These are phyloP conservation scores for Podocnemis expansa DNA, from an alignment of 2,113 vertebrate species.

Conservation along the genomic window DNA sequence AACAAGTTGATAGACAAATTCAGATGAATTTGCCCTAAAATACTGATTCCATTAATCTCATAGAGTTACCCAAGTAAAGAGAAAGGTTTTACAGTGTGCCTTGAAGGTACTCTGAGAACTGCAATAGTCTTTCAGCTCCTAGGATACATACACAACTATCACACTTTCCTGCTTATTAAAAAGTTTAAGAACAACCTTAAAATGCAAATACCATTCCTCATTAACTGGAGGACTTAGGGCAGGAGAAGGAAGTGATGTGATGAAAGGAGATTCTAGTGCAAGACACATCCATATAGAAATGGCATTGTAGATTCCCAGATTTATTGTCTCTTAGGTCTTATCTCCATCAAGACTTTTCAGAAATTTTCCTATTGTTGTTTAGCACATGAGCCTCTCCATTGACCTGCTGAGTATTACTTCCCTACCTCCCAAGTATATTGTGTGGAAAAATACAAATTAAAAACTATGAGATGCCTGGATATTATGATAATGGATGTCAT, in stretches of 20 bases:
- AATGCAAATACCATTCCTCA: background rate
- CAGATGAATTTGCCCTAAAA: background rate
- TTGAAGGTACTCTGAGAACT: background rate
- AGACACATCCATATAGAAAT: background rate
- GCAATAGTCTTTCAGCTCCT: background rate
- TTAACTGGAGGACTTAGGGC: background rate
- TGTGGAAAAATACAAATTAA: background rate
- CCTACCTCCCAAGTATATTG: background rate
- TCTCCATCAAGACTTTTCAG: background rate
- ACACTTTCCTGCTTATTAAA: background rate
- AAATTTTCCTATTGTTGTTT: background rate
- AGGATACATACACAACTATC: background rate
- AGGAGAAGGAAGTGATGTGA: background rate
- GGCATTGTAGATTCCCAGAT: background rate
- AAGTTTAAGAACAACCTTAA: background rate
- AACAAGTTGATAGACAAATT: background rate
- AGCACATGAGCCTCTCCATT: background rate
- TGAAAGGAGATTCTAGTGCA: background rate
- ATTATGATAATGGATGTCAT: background rate
- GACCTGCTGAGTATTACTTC: background rate
- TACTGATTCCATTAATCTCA: background rate
- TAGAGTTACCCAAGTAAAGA: background rate
- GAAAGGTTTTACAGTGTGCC: background rate
- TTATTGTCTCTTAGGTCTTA: background rate
- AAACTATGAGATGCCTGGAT: background rate